Conservation (phyloP, 2,113 vertebrate genomes). For the Marmota monax region DNA sequence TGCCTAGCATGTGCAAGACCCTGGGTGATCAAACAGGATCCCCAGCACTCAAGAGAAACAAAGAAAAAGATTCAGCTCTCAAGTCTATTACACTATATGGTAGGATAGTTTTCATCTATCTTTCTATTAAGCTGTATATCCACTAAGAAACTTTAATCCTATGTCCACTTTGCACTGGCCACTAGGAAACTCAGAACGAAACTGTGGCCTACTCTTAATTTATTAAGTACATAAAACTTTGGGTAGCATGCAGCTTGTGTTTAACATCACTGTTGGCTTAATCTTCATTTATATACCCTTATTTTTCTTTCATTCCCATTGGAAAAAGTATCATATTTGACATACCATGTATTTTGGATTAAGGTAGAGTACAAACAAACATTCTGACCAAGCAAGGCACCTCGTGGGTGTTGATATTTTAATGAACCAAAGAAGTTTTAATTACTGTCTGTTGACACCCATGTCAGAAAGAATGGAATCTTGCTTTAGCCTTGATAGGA, state of each 20-base stretch:
- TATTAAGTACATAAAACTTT: slow-evolving; percentile 33
- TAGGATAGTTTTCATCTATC: slow-evolving; percentile 18
- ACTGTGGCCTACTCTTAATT: neutral
- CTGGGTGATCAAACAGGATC: neutral
- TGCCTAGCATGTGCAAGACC: neutral
- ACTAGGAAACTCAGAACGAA: slow-evolving; percentile 37
- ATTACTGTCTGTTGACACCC: slow-evolving; percentile 63
- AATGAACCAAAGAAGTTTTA: slow-evolving; percentile 50
- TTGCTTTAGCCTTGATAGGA: slow-evolving; percentile 48
- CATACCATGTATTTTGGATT: slow-evolving; percentile 24
- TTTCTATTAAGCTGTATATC: neutral
- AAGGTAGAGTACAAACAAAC: slow-evolving; percentile 3
- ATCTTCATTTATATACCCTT: neutral
- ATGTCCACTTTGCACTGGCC: neutral
- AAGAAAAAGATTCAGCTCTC: neutral
- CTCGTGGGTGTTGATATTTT: slow-evolving; percentile 45
- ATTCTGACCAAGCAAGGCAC: slow-evolving; percentile 67
- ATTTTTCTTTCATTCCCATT: slow-evolving; percentile 35
- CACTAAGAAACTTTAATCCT: neutral
- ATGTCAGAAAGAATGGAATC: slow-evolving; percentile 66
- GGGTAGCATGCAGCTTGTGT: neutral
- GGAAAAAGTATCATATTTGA: neutral
- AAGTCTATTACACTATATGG: neutral
- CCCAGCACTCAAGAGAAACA: neutral
- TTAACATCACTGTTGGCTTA: neutral